Evolutionary conservation across 2,888 invertebrate species (phyloP), one percentile per base, ranked within the genome.

Genomic region (Hyposoter didymator): DNA sequence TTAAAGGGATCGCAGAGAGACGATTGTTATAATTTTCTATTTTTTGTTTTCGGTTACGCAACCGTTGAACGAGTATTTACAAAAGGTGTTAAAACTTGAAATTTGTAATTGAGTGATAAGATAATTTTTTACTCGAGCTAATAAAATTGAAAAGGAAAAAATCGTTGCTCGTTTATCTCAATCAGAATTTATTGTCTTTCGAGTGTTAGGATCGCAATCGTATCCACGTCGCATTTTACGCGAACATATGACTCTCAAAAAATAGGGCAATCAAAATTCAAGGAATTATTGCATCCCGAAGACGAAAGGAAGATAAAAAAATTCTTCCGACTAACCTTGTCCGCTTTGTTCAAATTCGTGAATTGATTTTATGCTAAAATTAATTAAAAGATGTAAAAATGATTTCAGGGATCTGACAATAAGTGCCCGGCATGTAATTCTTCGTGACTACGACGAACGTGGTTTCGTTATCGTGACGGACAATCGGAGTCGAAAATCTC

Each of bases 391-490:
- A 14, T 6, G 28, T 59, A 10, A 52, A 70, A 67, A 39, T 19
- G 17, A 32, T 89, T 91, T 19, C 88, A 95, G 95, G 69, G 91
- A 93, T 69, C 92, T 93, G 1, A 90, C 92, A 88, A 93, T 94
- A 1, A 94, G 93, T 69, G 91, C 94, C 1, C 89, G 94, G 45
- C 92, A 92, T 62, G 87, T 95, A 2, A 87, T 94, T 1, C 88
- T 95, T 28, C 91, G 94, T 28, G 92, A 94, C 64, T 90, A 94
- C 49, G 94, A 94, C 69, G 90, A 94, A 12, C 93, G 94, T 73
- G 94, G 94, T 47, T 94, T 95, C 78, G 92, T 94, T n/a, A 92
- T 95, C 80, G 93, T 94, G 82, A 95, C 95, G 0, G 94, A 95
- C 82, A 91, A 89, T 35, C 91, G 94, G 12, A 94, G 95, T 81